Base-by-base conservation (phyloP, 2,113 vertebrate species). In the Urocitellus parryii region DNA sequence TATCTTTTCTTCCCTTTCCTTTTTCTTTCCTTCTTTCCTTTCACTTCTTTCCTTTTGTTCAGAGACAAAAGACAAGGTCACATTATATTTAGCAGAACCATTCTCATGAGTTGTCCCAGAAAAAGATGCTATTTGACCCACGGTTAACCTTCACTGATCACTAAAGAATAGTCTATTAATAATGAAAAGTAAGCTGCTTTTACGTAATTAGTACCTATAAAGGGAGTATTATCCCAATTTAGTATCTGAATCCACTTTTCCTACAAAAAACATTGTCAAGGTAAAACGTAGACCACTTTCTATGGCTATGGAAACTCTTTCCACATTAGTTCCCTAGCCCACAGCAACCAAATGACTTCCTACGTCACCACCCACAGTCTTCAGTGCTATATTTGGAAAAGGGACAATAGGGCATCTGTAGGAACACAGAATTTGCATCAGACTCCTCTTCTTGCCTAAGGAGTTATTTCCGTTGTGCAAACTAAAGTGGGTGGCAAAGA, bases 401-500 rank as follows among this genome's bases (percentile, higher is more conserved):
- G 32, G n/a, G 97, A 97, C 91, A 97, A 92, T 77, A 87, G 63
- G 6, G 51, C 67, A 73, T 95, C 86, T 93, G 89, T 61, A 93
- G 93, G 73, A 77, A 94, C 93, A 80, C 22, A 77, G 13, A 53
- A 72, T 95, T 90, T 82, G 63, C 37, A 1, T 91, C 51, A 73
- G 73, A 65, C 22, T 39, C 65, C 65, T 88, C 82, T 73, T 93
- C 91, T 96, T 87, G 93, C 90, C 70, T 76, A 37, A 94, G 51
- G 83, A 53, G 16, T 94, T 83, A 29, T 93, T 96, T 96, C 83
- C 86, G 37, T 76, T 20, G 37, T 77, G n/a, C 39, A 61, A 80
- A 56, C 81, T 94, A 24, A 92, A 95, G 94, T 92, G 88, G 93
- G 72, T 25, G 72, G 95, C 45, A 88, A 61, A 96, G 81, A 94